Conservation (phyloP, 2,797 vertebrate genomes). For the Apogon hyalosoma region DNA sequence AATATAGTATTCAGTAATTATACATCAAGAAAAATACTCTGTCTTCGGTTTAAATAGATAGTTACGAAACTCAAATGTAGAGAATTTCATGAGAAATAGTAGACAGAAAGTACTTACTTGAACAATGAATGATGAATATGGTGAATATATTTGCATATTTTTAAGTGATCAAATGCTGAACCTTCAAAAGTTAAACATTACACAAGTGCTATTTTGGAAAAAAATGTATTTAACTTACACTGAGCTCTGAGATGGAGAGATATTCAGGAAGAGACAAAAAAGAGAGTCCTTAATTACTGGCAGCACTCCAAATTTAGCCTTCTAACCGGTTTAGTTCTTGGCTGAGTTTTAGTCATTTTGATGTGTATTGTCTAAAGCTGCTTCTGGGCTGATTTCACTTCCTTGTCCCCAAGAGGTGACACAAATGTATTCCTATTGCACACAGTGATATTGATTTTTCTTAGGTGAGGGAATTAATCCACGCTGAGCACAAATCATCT, state of each 20-base stretch:
- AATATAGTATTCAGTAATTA: constrained; percentile 14
- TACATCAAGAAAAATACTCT: constrained; percentile 37
- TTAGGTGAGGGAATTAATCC: constrained; percentile 78
- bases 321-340: constrained; percentile 34
- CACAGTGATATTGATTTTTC: constrained; percentile 77
- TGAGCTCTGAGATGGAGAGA: constrained; percentile 25
- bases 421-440: constrained; percentile 80
- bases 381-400: constrained; percentile 50
- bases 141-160: constrained; percentile 73
- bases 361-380: constrained; percentile 65
- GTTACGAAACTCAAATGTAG: constrained; percentile 19
- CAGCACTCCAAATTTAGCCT: constrained; percentile 30
- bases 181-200: constrained; percentile 57
- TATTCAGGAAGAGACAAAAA: constrained; percentile 15
- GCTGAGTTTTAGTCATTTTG: constrained; percentile 60
- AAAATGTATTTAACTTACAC: constrained; percentile 43
- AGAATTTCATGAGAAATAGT: constrained; percentile 14
- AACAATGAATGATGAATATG: constrained; percentile 54
- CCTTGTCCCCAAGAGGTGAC: constrained; percentile 66
- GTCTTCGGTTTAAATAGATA: constrained; percentile 21
- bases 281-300: constrained; percentile 60
- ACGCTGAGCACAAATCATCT: constrained; percentile 76
- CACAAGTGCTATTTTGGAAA: constrained; percentile 40
- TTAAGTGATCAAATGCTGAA: constrained; percentile 51
- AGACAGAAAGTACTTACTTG: constrained; percentile 34